Conservation (phyloP, 2,113 vertebrate genomes). For the Fulica atra region DNA sequence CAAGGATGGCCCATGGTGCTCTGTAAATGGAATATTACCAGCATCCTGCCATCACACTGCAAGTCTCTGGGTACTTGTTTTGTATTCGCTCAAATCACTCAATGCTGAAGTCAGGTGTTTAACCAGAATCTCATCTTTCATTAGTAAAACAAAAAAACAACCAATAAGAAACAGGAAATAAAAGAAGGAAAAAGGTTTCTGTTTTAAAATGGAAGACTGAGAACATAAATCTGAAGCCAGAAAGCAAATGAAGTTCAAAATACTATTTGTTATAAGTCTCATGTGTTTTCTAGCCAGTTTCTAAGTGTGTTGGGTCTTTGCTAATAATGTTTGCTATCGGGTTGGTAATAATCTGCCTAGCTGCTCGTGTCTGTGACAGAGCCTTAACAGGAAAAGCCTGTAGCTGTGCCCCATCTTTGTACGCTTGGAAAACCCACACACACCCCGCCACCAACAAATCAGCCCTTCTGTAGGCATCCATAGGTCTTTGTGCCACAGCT, state of each 20-base stretch:
- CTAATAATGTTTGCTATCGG: not conserved
- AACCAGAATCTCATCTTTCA: not conserved
- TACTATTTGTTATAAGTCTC: conserved; percentile 29
- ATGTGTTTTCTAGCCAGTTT: not conserved
- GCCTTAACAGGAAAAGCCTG: not conserved
- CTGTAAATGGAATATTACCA: conserved; percentile 48
- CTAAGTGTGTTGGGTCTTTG: not conserved
- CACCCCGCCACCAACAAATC: not conserved
- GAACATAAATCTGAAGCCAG: not conserved
- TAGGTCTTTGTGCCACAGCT: not conserved
- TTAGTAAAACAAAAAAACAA: not conserved
- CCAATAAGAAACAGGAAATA: not conserved
- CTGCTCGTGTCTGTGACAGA: not conserved
- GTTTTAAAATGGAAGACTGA: not conserved
- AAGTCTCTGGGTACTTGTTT: conserved; percentile 11
- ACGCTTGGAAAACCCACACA: not conserved
- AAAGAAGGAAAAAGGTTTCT: not conserved
- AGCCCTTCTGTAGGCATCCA: not conserved
- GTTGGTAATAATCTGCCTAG: not conserved
- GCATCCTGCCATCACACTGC: not conserved
- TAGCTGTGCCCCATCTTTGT: not conserved
- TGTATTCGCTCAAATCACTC: not conserved
- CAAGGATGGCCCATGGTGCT: conserved; percentile 17
- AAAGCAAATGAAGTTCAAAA: conserved; percentile 15
- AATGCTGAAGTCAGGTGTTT: not conserved